Evolutionary conservation across 2,888 invertebrate species (phyloP).

Genomic region (Oxycera nigricornis): DNA sequence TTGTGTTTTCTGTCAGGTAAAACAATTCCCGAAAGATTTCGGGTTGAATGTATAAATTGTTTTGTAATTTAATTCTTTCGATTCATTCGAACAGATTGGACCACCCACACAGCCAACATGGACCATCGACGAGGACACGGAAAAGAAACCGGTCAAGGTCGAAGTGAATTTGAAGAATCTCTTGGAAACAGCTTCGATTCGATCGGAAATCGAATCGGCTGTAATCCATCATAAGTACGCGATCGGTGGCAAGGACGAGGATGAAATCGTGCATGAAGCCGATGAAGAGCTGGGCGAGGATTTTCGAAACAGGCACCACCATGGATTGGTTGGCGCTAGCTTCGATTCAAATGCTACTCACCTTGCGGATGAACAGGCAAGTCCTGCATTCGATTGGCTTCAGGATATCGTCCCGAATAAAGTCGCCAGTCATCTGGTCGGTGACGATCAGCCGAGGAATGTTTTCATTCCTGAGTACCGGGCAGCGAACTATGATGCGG

Average conservation of each 20-base stretch:
- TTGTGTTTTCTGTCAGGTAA: slow-evolving; percentile 2
- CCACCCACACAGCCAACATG: slow-evolving; percentile 54
- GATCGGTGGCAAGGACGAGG: slow-evolving; percentile 41
- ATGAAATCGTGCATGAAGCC: slow-evolving; percentile 45
- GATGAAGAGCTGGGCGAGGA: slow-evolving; percentile 44
- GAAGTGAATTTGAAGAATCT: slow-evolving; percentile 50
- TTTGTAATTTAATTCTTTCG: not conserved
- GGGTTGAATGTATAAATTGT: not conserved
- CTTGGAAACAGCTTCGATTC: slow-evolving; percentile 52
- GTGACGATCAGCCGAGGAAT: slow-evolving; percentile 41
- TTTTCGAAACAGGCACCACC: slow-evolving; percentile 43
- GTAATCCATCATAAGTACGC: slow-evolving; percentile 47
- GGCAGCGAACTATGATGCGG: slow-evolving; percentile 48
- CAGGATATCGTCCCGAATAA: slow-evolving; percentile 53
- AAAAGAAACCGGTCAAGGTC: slow-evolving; percentile 49
- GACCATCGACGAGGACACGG: slow-evolving; percentile 49
- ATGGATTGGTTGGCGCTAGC: slow-evolving; percentile 41
- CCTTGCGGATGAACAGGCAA: not conserved
- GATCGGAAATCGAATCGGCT: slow-evolving; percentile 53
- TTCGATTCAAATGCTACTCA: not conserved
- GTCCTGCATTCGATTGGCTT: not conserved
- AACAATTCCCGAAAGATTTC: not conserved
- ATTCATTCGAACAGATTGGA: not conserved
- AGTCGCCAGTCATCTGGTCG: slow-evolving; percentile 42
- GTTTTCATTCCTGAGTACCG: slow-evolving; percentile 51